Percentiles rank a stretch among this genome's conserved stretches.
These are phyloP conservation scores for Drosophila nannoptera DNA, from an alignment of 1,140 invertebrate species.

Conservation along the genomic window DNA sequence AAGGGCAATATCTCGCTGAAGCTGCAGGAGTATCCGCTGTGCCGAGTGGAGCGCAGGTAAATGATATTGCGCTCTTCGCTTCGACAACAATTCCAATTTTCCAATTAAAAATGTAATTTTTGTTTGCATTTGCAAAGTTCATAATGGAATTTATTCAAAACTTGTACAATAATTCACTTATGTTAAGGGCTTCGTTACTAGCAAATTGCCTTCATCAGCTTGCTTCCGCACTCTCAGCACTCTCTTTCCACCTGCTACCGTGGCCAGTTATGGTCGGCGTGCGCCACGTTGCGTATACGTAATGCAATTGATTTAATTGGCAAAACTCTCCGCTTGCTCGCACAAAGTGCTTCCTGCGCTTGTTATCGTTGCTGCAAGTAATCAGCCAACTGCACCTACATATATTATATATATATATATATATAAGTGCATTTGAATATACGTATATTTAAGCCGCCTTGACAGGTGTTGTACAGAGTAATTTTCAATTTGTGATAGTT, in stretches of 20 bases:
- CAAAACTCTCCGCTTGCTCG: background rate
- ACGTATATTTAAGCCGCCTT: background rate
- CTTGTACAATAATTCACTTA: constrained; percentile 54
- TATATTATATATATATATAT: constrained; percentile 1
- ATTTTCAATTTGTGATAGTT: constrained; percentile 11
- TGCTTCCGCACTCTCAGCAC: constrained; percentile 16
- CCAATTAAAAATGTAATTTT: constrained; percentile 68
- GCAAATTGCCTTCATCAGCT: constrained; percentile 44
- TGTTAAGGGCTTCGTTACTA: constrained; percentile 40
- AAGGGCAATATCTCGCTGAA: constrained; percentile 74
- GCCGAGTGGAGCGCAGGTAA: constrained; percentile 56
- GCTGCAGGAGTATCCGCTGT: constrained; percentile 65
- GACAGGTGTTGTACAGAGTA: constrained; percentile 6
- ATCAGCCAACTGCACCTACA: constrained; percentile 18
- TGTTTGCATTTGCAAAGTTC: constrained; percentile 43
- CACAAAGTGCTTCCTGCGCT: constrained; percentile 3
- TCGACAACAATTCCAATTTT: constrained; percentile 60
- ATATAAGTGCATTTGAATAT: background rate
- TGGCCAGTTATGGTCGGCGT: constrained; percentile 16
- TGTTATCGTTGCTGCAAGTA: constrained; percentile 12
- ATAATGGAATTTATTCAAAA: constrained; percentile 68
- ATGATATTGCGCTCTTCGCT: background rate
- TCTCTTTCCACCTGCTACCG: constrained; percentile 4
- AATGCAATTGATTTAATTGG: constrained; percentile 64
- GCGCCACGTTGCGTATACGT: constrained; percentile 49